A percentile compares a stretch with the other conserved stretches of the same genome.
Conservation (phyloP, 2,113 vertebrate species). For the Catharus bicknelli region DNA sequence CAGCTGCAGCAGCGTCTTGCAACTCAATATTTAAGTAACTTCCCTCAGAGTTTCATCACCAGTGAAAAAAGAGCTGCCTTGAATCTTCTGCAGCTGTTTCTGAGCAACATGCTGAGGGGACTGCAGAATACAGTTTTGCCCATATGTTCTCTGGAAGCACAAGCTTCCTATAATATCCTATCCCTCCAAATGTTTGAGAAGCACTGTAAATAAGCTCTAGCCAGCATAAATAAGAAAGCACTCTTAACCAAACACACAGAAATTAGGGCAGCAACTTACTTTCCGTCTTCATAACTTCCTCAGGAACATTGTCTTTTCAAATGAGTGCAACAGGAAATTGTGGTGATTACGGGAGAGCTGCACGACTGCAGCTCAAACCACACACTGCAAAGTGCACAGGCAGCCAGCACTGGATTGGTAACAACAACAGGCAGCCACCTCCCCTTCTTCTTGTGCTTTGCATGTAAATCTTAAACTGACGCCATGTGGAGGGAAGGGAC, state of each 20-base stretch:
- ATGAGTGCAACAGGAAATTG: slow-evolving; percentile 73
- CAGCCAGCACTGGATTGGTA: background rate
- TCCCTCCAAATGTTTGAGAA: background rate
- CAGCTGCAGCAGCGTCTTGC: background rate
- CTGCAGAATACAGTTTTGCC: background rate
- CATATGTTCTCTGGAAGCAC: background rate
- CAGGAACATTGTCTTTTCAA: slow-evolving; percentile 61
- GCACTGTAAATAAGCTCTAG: background rate
- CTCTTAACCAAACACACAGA: background rate
- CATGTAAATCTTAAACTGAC: background rate
- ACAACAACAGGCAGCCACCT: background rate
- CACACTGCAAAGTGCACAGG: slow-evolving; percentile 24
- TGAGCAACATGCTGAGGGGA: background rate
- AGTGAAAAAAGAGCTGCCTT: background rate
- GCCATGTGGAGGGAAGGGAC: background rate
- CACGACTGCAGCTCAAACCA: background rate
- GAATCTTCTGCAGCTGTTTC: slow-evolving; percentile 29
- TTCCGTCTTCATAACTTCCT: slow-evolving; percentile 73
- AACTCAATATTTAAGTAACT: background rate
- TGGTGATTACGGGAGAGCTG: slow-evolving; percentile 40
- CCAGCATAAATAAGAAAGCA: background rate
- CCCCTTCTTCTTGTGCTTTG: background rate
- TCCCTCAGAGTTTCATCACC: slow-evolving; percentile 10
- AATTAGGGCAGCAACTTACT: slow-evolving; percentile 64
- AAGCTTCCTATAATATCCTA: background rate